Conservation (phyloP, 2,797 vertebrate species). For the Thamnophis elegans region DNA sequence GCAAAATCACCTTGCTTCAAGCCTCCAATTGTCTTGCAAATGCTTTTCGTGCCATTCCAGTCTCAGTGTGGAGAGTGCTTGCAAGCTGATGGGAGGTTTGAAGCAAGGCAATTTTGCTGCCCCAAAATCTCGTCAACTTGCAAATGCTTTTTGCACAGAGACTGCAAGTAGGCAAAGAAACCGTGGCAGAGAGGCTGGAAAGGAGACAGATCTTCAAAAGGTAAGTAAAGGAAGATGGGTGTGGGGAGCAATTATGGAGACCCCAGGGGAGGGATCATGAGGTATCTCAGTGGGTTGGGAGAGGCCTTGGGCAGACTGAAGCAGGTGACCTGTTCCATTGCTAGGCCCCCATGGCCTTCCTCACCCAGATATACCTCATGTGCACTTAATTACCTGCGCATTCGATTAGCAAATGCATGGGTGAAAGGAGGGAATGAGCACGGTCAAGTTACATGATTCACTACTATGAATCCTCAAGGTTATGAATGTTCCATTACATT, state of each 20-base stretch:
- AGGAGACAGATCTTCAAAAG: neutral
- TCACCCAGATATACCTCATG: neutral
- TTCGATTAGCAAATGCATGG: neutral
- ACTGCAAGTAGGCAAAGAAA: neutral
- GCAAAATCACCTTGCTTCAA: no score
- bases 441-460: neutral
- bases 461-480: neutral
- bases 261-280: neutral
- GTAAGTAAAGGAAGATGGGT: neutral
- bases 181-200: neutral
- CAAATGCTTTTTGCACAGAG: no score
- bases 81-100: no score
- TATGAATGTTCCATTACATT: neutral
- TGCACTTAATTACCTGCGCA: neutral
- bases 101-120: no score
- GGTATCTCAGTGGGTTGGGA: neutral
- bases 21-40: no score
- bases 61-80: no score
- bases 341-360: neutral
- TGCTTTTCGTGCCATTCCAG: no score
- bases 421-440: neutral
- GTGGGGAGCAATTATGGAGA: neutral
- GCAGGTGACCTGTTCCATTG: neutral
- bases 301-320: neutral
- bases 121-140: no score